Conservation (phyloP, 2,888 invertebrate species). For the Entomobrya proxima region DNA sequence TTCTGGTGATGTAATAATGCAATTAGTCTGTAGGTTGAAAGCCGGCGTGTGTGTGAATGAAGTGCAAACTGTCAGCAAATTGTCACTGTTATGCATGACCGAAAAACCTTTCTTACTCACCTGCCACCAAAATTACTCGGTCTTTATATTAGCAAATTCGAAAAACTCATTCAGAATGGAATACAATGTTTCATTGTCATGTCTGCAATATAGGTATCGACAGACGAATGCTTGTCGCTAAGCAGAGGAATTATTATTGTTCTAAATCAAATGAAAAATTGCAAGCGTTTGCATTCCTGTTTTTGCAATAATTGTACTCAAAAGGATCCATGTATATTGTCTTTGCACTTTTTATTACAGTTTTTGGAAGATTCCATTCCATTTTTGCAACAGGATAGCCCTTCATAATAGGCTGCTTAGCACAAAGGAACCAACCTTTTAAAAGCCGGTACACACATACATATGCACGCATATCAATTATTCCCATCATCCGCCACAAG, state of each 20-base stretch:
- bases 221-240: slow-evolving; percentile 28
- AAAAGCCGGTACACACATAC: background rate
- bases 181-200: slow-evolving; percentile 40
- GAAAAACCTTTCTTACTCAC: slow-evolving; percentile 24
- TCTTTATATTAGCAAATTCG: slow-evolving; percentile 43
- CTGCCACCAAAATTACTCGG: slow-evolving; percentile 54
- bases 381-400: background rate
- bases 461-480: background rate
- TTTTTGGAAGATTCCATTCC: slow-evolving; percentile 48
- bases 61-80: slow-evolving; percentile 48
- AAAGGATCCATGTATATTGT: background rate
- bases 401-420: too few relatives aligned
- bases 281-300: slow-evolving; percentile 19
- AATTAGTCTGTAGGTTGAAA: background rate
- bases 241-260: background rate
- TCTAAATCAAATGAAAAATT: slow-evolving; percentile 22
- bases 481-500: slow-evolving; percentile 10
- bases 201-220: slow-evolving; percentile 32
- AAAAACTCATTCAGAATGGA: background rate
- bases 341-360: slow-evolving; percentile 7
- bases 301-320: background rate
- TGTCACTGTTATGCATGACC: slow-evolving; percentile 1
- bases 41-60: slow-evolving; percentile 29
- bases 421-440: too few relatives aligned
- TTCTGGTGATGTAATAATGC: slow-evolving; percentile 33